Evolutionary conservation across 2,888 invertebrate genomes (phyloP).

Genomic region (Drosophila picticornis): DNA sequence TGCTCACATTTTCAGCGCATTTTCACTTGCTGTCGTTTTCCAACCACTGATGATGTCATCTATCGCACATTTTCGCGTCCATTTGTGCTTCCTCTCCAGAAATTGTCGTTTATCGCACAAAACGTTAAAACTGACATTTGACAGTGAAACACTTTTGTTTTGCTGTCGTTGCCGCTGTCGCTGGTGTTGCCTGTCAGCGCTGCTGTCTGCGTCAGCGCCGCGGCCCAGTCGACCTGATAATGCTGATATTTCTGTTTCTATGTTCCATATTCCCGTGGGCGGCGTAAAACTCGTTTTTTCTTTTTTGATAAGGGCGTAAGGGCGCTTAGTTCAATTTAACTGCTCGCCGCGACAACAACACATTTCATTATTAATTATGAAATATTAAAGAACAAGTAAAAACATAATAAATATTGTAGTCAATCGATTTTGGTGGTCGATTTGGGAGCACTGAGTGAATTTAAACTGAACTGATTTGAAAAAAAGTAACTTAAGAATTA

Average conservation of each 20-base stretch:
- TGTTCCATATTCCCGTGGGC: slow-evolving; percentile 25
- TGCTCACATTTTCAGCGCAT: slow-evolving; percentile 11
- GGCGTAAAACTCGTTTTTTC: slow-evolving; percentile 35
- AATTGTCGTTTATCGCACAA: slow-evolving; percentile 51
- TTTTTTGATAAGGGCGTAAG: slow-evolving; percentile 50
- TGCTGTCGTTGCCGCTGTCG: slow-evolving; percentile 23
- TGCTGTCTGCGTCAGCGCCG: slow-evolving; percentile 24
- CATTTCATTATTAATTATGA: slow-evolving; percentile 14
- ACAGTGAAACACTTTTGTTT: slow-evolving; percentile 73
- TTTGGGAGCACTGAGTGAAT: background rate
- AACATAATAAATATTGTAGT: background rate
- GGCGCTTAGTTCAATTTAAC: slow-evolving; percentile 50
- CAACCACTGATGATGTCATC: slow-evolving; percentile 44
- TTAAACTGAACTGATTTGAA: background rate
- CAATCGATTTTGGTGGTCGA: background rate
- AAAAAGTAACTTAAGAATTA: background rate
- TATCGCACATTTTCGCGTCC: slow-evolving; percentile 32
- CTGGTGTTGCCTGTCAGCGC: slow-evolving; percentile 38
- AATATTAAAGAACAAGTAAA: background rate
- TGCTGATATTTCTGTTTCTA: slow-evolving; percentile 49
- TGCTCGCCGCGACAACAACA: slow-evolving; percentile 47
- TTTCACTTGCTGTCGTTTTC: slow-evolving; percentile 20
- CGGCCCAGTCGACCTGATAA: slow-evolving; percentile 48
- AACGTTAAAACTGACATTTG: slow-evolving; percentile 59
- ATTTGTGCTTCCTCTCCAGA: slow-evolving; percentile 49